Percentiles rank a stretch among this genome's conserved stretches.
Evolutionary conservation across 1,140 invertebrate genomes (phyloP).

Genomic region (Lepidostoma basale): DNA sequence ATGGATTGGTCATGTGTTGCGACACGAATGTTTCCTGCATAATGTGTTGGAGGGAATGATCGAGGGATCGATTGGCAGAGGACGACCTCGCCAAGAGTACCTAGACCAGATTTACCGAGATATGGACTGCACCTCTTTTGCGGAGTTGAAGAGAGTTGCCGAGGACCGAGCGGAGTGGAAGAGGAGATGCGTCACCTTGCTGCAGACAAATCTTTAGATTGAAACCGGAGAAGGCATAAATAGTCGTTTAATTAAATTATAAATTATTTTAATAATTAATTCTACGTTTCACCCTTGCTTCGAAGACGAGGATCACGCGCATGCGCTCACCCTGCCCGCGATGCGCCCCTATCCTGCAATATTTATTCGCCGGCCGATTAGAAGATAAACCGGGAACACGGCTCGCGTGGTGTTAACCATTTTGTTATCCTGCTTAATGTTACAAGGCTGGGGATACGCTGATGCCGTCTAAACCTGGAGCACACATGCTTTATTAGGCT

Average conservation of each 20-base stretch:
- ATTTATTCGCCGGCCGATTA: constrained; percentile 22
- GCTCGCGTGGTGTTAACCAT: constrained; percentile 1
- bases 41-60: no score
- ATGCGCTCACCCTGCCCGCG: background rate
- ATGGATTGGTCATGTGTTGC: no score
- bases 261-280: background rate
- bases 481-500: background rate
- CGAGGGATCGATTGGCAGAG: no score
- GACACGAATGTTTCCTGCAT: no score
- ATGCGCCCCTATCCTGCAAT: constrained; percentile 20
- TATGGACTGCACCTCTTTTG: no score
- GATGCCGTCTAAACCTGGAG: background rate
- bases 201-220: no score
- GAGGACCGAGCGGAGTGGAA: no score
- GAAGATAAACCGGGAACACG: background rate
- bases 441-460: background rate
- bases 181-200: no score
- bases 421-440: constrained; percentile 18
- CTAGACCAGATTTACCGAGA: no score
- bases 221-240: background rate
- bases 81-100: no score
- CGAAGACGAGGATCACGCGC: background rate
- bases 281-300: background rate
- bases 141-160: no score
- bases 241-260: background rate